Evolutionary conservation across 1,140 invertebrate genomes (phyloP), one percentile per base, ranked within the genome.

Genomic region (Nixonia krombeini): DNA sequence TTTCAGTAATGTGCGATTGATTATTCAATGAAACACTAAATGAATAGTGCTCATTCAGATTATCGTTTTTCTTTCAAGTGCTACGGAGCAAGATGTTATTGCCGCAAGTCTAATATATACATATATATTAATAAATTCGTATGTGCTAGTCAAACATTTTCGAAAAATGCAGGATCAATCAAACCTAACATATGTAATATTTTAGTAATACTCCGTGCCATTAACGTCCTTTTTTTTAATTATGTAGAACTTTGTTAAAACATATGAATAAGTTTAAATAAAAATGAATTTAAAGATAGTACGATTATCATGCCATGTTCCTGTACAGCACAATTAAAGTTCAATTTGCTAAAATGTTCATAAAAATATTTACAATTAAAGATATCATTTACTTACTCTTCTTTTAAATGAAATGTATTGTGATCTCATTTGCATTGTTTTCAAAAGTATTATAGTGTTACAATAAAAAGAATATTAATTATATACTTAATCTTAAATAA

Each of bases 131-230:
- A 51, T 69, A 63, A 66, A 70, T 67, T 65, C 57, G 57, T 68
- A 72, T 73, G 75, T 79, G 78, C 80, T 82, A 82, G 80, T 82
- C 79, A 82, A 57, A 63, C 50, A 52, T 71, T 75, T 72, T 71
- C 66, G 58, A 75, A 72, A 67, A 72, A 80, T 66, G 74, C 76
- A 77, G 72, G 79, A 78, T 51, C 12, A 64, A 70, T 59, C 53
- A 58, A 66, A 71, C 49, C 44, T 59, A 57, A 66, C 44, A 26
- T 37, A 49, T 53, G 37, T 26, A 42, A 52, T 35, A 41, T 44
- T 51, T 47, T 16, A 57, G 0, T 44, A 31, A 57, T 50, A 62
- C 63, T 59, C 33, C 45, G 62, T 71, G 57, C 62, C 62, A 71
- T 66, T 63, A 63, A 66, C 45, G 21, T 44, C 56, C 55, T 46